Base-by-base conservation (phyloP, 1,140 invertebrate genomes). In the Mylabris phalerata region DNA sequence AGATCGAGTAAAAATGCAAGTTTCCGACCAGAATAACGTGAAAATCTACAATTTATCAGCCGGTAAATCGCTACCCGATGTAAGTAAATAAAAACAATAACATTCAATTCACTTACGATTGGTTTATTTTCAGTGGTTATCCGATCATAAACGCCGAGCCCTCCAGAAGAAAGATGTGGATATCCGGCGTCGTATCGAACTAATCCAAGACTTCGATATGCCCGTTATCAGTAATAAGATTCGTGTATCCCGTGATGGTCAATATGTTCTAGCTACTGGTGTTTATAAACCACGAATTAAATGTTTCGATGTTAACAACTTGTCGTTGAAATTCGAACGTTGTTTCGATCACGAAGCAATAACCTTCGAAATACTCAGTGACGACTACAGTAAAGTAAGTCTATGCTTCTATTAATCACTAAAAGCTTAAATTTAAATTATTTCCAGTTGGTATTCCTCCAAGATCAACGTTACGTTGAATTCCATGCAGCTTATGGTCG, bases 151-250 rank as follows among this genome's bases (percentile, higher is more conserved):
- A 76, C 86, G 88, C 72, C 80, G 93, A 66, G 82, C 83, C 9
- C 75, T 98, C 60, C 79, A 93, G 47, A 93, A 95, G 67, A 94
- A 94, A 75, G 89, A 97, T 87, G 84, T 90, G 48, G 93, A 95
- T 71, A 81, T 97, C 40, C 81, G 92, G 61, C 82, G 87, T 64
- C 78, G 93, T 69, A 97, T 99, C 62, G 92, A 99, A 75, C 81
- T 99, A 11, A 93, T 99, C 67, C 97, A 99, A 77, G 97, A 99
- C 73, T 99, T 99, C 83, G 92, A 97, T 64, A 99, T 98, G 97
- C 97, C 97, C 52, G 92, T 84, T 58, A 79, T 98, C 1, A 96
- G 93, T 70, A 90, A 85, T 41, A 85, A 83, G 42, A 82, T 99
- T 43, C 81, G 84, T 73, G 80, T 94, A 46, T 92, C 95, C n/a